Base-by-base conservation (phyloP, 2,797 vertebrate species). In the Hybognathus amarus region DNA sequence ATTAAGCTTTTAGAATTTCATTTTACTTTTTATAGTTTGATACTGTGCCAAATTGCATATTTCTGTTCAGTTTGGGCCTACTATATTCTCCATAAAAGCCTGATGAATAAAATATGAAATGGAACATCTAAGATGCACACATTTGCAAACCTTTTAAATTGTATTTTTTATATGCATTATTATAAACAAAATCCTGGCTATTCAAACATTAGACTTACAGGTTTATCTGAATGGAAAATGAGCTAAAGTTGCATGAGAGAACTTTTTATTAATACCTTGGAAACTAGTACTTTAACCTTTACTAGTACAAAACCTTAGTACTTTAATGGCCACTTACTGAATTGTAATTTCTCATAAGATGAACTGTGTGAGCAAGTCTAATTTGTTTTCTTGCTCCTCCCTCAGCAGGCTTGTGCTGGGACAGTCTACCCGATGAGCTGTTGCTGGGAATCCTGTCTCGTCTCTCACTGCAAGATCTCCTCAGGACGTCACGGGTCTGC, bases 371-470 rank as follows among this genome's bases (percentile, higher is more conserved):
- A 8, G 9, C 9, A 52, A 20, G 24, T 8, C 27, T 77, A 5
- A 27, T 54, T 38, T 80, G 8, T 63, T 50, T 17, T 1, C 13
- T 63, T 59, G 15, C 18, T 30, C 27, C 1, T 67, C 15, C 12
- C 50, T 47, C 47, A 87, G 88, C 88, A 96, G 97, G 90, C 22
- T 18, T 96, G 77, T 97, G 95, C 6, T 97, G 97, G 96, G 95
- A 98, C 86, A 90, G 90, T 0, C 93, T 99, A 1, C 97, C 97
- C 0, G 98, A 99, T 12, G 97, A 99, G 89, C 91, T 99, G 75
- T 93, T 99, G 1, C 86, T 99, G 75, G 91, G 93, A 42, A 94
- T 99, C 89, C 93, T 97, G 80, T 92, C 92, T 2, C 94, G 86
- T 86, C 92, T 99, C 1, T 93, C 96, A 2, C 91, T 99, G 50